These are phyloP conservation scores for Phenganax marumi DNA, from an alignment of 92 coral and sea anemone genomes.

Conservation along the genomic window DNA sequence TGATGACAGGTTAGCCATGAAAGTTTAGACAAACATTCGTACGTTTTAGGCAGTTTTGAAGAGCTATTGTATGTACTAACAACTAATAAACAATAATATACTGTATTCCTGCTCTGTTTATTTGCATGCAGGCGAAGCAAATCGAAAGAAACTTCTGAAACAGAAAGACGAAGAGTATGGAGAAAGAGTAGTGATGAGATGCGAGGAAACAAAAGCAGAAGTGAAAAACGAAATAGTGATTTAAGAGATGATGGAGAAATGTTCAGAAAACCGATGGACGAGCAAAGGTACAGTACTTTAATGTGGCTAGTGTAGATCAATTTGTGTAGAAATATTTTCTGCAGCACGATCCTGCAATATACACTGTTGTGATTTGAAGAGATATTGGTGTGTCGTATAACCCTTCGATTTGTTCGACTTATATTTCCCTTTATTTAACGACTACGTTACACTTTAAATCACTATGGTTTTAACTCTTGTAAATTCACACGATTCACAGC, in stretches of 20 bases:
- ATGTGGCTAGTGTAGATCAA: background rate
- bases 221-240: slow-evolving; percentile 13
- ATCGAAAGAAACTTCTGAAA: slow-evolving; percentile 21
- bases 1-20: slow-evolving; percentile 62
- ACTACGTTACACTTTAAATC: too few relatives aligned
- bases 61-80: too few relatives aligned
- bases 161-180: slow-evolving; percentile 15
- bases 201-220: slow-evolving; percentile 27
- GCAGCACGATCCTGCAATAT: too few relatives aligned
- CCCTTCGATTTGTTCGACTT: too few relatives aligned
- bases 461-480: too few relatives aligned
- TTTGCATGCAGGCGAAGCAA: slow-evolving; percentile 5
- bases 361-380: too few relatives aligned
- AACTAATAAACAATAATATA: too few relatives aligned
- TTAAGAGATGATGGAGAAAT: slow-evolving; percentile 34
- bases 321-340: too few relatives aligned
- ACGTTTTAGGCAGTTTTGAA: background rate
- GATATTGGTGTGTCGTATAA: too few relatives aligned
- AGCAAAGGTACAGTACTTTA: background rate
- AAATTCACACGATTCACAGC: too few relatives aligned
- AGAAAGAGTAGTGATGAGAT: slow-evolving; percentile 9
- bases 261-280: slow-evolving; percentile 32
- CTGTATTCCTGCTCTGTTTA: too few relatives aligned
- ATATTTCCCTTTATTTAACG: too few relatives aligned
- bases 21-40: background rate